Evolutionary conservation across 2,888 invertebrate species (phyloP).

Genomic region (Sinhomidia bicolor): DNA sequence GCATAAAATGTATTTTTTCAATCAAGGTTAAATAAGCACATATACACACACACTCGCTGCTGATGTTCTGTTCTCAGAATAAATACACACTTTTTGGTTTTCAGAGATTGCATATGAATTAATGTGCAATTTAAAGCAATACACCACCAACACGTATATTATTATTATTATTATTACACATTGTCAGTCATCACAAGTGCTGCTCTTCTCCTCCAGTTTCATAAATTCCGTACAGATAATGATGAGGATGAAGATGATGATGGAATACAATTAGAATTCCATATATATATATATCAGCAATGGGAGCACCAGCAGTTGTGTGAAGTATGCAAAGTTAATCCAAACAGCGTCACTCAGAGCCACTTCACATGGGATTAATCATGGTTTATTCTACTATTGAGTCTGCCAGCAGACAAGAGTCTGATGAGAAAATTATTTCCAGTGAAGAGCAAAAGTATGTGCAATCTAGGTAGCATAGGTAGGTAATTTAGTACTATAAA

Average conservation of each 20-base stretch:
- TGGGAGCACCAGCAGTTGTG: background rate
- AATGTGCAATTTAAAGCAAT: conserved; percentile 14
- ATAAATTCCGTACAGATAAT: conserved; percentile 23
- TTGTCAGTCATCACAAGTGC: conserved; percentile 44
- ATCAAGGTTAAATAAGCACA: conserved; percentile 67
- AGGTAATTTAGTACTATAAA: too few relatives aligned
- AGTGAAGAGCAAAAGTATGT: background rate
- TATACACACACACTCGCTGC: background rate
- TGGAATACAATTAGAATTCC: conserved; percentile 50
- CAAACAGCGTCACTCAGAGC: conserved; percentile 29
- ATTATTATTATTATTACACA: too few relatives aligned
- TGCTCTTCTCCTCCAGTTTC: conserved; percentile 47
- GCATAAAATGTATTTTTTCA: conserved; percentile 41
- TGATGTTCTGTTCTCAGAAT: conserved; percentile 45
- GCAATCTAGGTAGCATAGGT: too few relatives aligned
- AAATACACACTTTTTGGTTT: conserved; percentile 30
- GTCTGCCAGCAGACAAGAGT: background rate
- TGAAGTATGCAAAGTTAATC: background rate
- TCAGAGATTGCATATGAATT: conserved; percentile 34
- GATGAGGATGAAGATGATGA: conserved; percentile 36
- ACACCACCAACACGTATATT: background rate
- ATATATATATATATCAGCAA: conserved; percentile 32
- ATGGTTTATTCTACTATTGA: conserved; percentile 10
- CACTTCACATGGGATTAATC: conserved; percentile 49
- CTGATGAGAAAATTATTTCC: conserved; percentile 35